Evolutionary conservation across 53 echinoderm and acorn worm species (phyloP).

Genomic region (Astropecten irregularis): DNA sequence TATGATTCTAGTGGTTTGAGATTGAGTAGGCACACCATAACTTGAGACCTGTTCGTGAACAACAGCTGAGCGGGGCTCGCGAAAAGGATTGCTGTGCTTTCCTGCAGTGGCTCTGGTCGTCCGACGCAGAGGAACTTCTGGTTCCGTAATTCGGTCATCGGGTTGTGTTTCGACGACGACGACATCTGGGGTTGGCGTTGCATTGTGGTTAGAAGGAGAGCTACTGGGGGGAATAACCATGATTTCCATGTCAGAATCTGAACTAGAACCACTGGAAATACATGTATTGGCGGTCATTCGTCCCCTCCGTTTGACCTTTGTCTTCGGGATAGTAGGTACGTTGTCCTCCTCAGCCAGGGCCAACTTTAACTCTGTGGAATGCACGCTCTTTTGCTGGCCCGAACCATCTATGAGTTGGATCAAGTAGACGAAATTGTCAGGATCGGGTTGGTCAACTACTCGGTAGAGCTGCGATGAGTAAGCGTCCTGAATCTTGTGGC

Average conservation of each 20-base stretch:
- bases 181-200: too few relatives aligned
- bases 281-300: too few relatives aligned
- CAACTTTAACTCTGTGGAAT: neutral
- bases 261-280: neutral
- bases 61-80: neutral
- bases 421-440: neutral
- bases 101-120: neutral
- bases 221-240: too few relatives aligned
- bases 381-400: neutral
- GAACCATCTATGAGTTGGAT: neutral
- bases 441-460: slow-evolving; percentile 1
- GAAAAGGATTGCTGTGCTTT: slow-evolving; percentile 4
- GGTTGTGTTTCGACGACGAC: too few relatives aligned
- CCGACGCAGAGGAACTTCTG: too few relatives aligned
- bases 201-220: too few relatives aligned
- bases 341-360: neutral
- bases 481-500: slow-evolving; percentile 6
- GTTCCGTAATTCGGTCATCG: too few relatives aligned
- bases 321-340: neutral
- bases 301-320: too few relatives aligned
- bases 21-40: too few relatives aligned
- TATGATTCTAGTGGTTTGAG: too few relatives aligned
- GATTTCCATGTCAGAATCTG: neutral
- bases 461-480: neutral
- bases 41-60: neutral